These are phyloP conservation scores for Xestobium rufovillosum DNA, from an alignment of 2,888 invertebrate species.

Conservation along the genomic window DNA sequence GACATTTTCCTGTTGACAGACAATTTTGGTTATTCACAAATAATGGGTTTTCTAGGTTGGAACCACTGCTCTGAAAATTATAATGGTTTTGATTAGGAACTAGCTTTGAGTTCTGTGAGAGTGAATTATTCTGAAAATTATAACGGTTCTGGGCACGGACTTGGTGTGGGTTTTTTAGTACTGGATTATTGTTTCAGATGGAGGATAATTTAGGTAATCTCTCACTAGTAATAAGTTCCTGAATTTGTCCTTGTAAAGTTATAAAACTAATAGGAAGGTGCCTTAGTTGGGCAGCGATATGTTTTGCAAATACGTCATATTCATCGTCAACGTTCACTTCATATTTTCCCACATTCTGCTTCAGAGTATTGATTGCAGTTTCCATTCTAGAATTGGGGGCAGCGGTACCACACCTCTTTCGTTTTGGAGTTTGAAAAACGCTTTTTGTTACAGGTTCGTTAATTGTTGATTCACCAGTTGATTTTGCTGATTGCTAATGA, in stretches of 20 bases:
- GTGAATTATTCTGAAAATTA: too few relatives aligned
- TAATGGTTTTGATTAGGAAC: too few relatives aligned
- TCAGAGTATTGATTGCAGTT: neutral
- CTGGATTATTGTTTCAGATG: too few relatives aligned
- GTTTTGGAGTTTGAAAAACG: neutral
- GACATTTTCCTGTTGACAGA: slow-evolving; percentile 1
- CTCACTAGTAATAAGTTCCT: neutral
- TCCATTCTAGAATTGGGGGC: neutral
- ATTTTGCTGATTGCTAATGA: neutral
- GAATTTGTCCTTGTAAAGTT: slow-evolving; percentile 2
- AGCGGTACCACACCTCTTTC: slow-evolving; percentile 1
- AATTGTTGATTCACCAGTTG: slow-evolving; percentile 1
- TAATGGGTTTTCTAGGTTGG: neutral
- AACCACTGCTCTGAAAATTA: slow-evolving; percentile 1
- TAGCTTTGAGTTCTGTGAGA: too few relatives aligned
- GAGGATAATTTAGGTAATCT: neutral
- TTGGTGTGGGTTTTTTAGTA: too few relatives aligned
- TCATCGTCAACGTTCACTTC: neutral
- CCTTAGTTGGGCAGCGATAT: slow-evolving; percentile 3
- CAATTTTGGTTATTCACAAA: neutral
- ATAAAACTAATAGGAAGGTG: neutral
- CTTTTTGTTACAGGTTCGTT: slow-evolving; percentile 1
- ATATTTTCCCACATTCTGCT: neutral
- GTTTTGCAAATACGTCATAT: slow-evolving; percentile 1
- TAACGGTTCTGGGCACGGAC: too few relatives aligned